Evolutionary conservation across 2,113 vertebrate genomes (phyloP).

Genomic region (Phoenicopterus ruber): DNA sequence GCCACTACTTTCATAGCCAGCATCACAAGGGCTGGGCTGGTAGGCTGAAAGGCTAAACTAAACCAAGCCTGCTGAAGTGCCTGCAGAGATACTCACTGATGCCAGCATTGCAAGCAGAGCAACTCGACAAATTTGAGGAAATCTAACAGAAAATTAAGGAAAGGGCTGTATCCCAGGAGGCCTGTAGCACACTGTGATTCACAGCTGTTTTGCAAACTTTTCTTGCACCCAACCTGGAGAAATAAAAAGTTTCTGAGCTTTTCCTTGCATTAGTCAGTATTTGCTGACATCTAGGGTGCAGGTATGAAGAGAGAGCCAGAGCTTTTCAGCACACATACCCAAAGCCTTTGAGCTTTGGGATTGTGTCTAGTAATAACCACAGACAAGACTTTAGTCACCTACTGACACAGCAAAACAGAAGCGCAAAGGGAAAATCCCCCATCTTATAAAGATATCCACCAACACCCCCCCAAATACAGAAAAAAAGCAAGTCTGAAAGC

Average conservation of each 20-base stretch:
- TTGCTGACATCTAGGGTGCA: neutral
- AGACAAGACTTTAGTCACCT: neutral
- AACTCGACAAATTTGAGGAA: neutral
- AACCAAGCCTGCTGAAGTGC: neutral
- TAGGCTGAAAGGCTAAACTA: neutral
- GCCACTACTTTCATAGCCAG: neutral
- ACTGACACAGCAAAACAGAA: neutral
- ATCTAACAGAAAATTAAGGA: neutral
- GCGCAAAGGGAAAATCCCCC: neutral
- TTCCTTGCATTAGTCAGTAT: neutral
- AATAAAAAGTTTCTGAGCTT: neutral
- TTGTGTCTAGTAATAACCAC: neutral
- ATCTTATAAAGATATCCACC: neutral
- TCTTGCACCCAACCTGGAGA: neutral
- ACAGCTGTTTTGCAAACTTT: neutral
- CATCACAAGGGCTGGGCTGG: neutral
- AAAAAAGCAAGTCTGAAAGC: neutral
- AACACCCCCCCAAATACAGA: neutral
- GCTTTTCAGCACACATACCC: neutral
- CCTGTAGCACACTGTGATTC: no score
- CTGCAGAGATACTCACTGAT: neutral
- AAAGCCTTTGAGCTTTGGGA: neutral
- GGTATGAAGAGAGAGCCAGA: neutral
- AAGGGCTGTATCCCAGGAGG: neutral
- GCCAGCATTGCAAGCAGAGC: neutral